Evolutionary conservation across 2,888 invertebrate genomes (phyloP).

Genomic region (Drosophila histrio): DNA sequence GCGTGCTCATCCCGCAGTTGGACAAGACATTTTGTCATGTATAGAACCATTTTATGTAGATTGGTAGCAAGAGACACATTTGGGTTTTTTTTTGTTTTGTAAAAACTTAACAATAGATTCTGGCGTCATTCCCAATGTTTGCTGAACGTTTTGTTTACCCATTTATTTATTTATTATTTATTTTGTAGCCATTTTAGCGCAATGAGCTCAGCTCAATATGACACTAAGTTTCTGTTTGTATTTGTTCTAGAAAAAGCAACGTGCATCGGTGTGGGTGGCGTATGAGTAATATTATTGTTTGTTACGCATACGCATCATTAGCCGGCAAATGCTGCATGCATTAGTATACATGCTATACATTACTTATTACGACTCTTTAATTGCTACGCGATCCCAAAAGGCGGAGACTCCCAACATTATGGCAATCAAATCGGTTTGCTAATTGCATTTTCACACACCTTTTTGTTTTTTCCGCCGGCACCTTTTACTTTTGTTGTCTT

Average conservation of each 20-base stretch:
- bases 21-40: neutral
- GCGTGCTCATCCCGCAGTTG: conserved; percentile 13
- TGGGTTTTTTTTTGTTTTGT: conserved; percentile 3
- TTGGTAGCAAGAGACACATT: conserved; percentile 19
- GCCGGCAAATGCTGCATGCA: conserved; percentile 16
- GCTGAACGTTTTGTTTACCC: conserved; percentile 58
- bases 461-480: conserved; percentile 42
- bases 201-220: conserved; percentile 64
- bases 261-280: conserved; percentile 53
- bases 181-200: conserved; percentile 46
- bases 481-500: conserved; percentile 9
- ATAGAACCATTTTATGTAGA: neutral
- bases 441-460: conserved; percentile 63
- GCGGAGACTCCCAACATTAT: conserved; percentile 6
- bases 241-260: conserved; percentile 55
- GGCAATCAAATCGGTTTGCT: conserved; percentile 35
- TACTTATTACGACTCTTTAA: conserved; percentile 49
- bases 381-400: conserved; percentile 23
- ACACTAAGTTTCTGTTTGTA: conserved; percentile 19
- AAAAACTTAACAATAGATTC: conserved; percentile 28
- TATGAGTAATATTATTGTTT: conserved; percentile 56
- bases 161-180: conserved; percentile 45
- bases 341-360: conserved; percentile 22
- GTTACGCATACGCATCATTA: conserved; percentile 58
- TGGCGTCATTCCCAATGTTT: conserved; percentile 57